Evolutionary conservation across 37 sponge, comb jelly and placozoan species (phyloP).

Genomic region (Bolinopsis microptera): DNA sequence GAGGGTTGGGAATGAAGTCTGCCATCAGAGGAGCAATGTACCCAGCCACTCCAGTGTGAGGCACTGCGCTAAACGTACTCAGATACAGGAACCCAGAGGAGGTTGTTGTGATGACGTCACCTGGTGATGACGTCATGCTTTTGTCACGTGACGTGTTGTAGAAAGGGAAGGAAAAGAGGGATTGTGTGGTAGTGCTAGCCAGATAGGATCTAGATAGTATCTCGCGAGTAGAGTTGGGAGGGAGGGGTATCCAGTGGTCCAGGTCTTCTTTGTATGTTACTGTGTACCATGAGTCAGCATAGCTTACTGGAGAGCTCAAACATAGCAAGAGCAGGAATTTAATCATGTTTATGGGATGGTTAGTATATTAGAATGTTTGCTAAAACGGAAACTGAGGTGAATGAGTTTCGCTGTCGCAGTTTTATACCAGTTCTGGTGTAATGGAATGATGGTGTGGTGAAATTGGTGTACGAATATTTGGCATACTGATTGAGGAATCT

Average conservation of each 20-base stretch:
- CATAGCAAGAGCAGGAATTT: neutral
- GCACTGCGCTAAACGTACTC: neutral
- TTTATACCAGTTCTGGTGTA: no score
- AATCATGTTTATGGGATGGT: no score
- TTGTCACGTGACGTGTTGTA: neutral
- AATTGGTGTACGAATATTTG: no score
- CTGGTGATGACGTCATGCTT: no score
- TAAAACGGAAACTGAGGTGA: no score
- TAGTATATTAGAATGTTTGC: no score
- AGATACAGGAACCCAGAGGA: slow-evolving; percentile 50
- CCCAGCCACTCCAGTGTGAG: neutral
- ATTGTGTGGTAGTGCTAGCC: neutral
- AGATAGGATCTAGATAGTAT: neutral
- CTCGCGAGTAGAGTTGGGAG: neutral
- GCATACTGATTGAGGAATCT: no score
- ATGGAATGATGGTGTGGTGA: no score
- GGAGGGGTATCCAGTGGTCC: neutral
- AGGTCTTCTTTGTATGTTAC: neutral
- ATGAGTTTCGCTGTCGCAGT: no score
- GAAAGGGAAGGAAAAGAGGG: neutral
- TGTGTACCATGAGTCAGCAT: neutral
- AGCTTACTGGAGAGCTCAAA: neutral
- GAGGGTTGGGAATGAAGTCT: slow-evolving; percentile 13
- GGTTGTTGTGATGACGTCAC: neutral
- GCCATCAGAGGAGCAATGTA: slow-evolving; percentile 60